Percentiles rank a stretch among this genome's conserved stretches.
Conservation (phyloP, 2,113 vertebrate genomes). For the Ursus arctos region DNA sequence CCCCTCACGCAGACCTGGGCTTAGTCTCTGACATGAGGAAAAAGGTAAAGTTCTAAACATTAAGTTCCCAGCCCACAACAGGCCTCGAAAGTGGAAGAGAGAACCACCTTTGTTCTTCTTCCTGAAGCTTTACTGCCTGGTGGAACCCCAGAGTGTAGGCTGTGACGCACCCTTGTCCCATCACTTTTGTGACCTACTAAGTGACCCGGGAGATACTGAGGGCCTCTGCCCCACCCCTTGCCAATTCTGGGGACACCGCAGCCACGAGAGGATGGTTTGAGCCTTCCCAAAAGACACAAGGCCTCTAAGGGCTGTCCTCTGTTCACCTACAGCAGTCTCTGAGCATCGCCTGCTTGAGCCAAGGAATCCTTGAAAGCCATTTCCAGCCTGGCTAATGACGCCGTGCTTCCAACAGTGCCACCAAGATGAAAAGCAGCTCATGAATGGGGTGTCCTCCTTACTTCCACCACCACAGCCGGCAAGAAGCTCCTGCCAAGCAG, state of each 20-base stretch:
- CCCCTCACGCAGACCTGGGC: not conserved
- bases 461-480: slow-evolving; percentile 57
- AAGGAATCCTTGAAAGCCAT: slow-evolving; percentile 55
- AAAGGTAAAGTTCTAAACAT: not conserved
- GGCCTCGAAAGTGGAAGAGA: not conserved
- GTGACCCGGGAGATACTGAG: not conserved
- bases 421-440: slow-evolving; percentile 57
- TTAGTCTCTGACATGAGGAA: not conserved
- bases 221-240: not conserved
- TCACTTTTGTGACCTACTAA: not conserved
- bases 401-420: slow-evolving; percentile 13
- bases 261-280: not conserved
- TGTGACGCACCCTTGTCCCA: not conserved
- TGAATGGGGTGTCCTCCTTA: slow-evolving; percentile 52
- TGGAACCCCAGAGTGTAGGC: not conserved
- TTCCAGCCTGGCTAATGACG: slow-evolving; percentile 63
- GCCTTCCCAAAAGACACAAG: not conserved
- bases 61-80: not conserved
- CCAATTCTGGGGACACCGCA: not conserved
- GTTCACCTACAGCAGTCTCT: not conserved
- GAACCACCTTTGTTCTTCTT: not conserved
- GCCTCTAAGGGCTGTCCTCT: not conserved
- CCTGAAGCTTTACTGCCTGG: slow-evolving; percentile 23
- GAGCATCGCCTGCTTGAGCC: not conserved
- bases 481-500: slow-evolving; percentile 70